Evolutionary conservation across 2,888 invertebrate species (phyloP), one percentile per base, ranked within the genome.

Genomic region (Oxystoma pomonae): DNA sequence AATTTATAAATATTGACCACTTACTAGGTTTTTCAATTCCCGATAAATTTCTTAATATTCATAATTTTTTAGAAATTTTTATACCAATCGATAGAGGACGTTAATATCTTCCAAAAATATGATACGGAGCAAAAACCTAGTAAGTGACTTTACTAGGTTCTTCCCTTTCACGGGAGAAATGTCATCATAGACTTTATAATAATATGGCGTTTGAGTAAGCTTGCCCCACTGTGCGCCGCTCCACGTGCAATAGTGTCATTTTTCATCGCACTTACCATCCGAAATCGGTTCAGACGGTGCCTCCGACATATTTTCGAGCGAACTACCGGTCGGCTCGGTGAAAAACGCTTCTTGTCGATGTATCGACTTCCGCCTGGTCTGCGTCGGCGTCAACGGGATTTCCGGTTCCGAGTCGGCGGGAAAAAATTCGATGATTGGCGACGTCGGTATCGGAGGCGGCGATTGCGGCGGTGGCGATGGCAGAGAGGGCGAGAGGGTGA

Each of bases 261-360:
- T 35, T 3, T 35, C 35, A 35, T 35, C 35, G 12, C 12, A 35
- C 35, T 35, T 35, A 35, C 73, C 76, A 20, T 80, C 81, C 0
- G 86, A 85, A 35, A 73, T 74, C 1, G 74, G 68, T 55, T 75
- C 78, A 5, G 79, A 79, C 17, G 76, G 73, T 19, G 69, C 74
- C 62, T 82, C 81, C 16, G 86, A 85, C 17, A 90, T 86, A 75
- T 89, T 90, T 75, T 90, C 90, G 58, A 90, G 79, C 0, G 89
- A 89, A 72, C 84, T 88, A 5, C 71, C 72, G 0, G 87, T 88
- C 3, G 90, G 89, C 75, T 89, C 90, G 49, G 89, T 89, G 72
- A 91, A 90, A 73, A 92, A 88, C 0, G 92, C 92, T 79, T 92
- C 91, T 77, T 93, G 93, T 17, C 93, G 85, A 62, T 90, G 89